Conservation (phyloP, 2,888 invertebrate species). For the Patella depressa region DNA sequence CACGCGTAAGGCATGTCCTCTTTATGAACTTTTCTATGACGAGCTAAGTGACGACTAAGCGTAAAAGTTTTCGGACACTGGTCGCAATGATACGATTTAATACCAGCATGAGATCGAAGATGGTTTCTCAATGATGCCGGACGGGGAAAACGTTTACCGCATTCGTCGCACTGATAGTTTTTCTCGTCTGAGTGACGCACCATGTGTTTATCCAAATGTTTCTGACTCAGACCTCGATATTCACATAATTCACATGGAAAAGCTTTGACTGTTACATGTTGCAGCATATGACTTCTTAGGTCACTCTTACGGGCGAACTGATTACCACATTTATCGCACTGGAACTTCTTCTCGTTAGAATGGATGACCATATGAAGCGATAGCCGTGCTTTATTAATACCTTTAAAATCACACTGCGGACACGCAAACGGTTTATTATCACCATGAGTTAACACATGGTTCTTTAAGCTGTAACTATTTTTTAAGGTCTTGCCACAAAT, state of each 20-base stretch:
- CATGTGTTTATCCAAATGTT: slow-evolving; percentile 11
- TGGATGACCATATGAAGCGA: not conserved
- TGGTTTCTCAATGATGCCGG: not conserved
- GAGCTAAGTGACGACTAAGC: slow-evolving; percentile 1
- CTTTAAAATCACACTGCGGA: not conserved
- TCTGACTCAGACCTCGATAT: not conserved
- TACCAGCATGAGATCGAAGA: not conserved
- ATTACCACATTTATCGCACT: slow-evolving; percentile 10
- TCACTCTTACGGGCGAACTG: not conserved
- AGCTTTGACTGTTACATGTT: not conserved
- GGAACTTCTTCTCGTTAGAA: not conserved
- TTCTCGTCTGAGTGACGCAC: not conserved
- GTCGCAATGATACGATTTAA: not conserved
- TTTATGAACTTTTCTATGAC: slow-evolving; percentile 7
- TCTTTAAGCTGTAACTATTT: no score
- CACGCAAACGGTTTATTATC: no score
- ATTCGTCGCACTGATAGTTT: not conserved
- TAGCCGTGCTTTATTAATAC: no score
- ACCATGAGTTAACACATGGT: no score
- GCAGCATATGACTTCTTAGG: slow-evolving; percentile 10
- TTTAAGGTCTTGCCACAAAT: no score
- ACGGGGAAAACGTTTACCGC: not conserved
- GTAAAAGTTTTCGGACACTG: not conserved
- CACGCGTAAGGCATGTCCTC: slow-evolving; percentile 2
- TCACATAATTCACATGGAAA: slow-evolving; percentile 4